Conservation (phyloP, 1,140 invertebrate genomes). For the Papilio polytes region DNA sequence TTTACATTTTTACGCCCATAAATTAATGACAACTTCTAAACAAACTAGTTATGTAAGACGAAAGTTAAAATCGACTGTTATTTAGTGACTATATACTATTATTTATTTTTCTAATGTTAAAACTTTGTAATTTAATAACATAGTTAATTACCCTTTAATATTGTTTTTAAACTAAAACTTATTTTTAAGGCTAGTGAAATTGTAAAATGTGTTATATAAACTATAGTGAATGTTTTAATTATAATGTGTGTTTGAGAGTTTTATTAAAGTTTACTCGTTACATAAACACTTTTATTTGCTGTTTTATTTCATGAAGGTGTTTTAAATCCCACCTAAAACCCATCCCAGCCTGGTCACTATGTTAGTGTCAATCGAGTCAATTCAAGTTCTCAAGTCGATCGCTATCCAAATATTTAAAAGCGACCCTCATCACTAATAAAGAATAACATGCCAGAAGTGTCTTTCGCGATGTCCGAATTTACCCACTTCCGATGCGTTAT, state of each 20-base stretch:
- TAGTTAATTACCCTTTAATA: conserved; percentile 33
- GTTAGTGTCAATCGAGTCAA: too few species aligned
- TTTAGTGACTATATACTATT: conserved; percentile 13
- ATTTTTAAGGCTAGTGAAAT: conserved; percentile 60
- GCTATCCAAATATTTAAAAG: too few species aligned
- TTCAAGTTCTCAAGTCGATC: too few species aligned
- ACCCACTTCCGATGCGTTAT: too few species aligned
- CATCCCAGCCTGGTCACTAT: too few species aligned
- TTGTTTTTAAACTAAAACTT: conserved; percentile 33
- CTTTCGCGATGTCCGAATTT: too few species aligned
- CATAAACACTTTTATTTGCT: conserved; percentile 1
- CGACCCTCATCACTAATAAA: too few species aligned
- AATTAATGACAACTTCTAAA: background rate
- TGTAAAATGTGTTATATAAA: conserved; percentile 48
- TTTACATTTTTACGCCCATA: background rate
- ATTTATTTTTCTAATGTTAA: conserved; percentile 32
- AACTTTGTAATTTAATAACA: conserved; percentile 4
- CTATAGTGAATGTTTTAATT: conserved; percentile 40
- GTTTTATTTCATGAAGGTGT: background rate
- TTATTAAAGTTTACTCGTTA: conserved; percentile 40
- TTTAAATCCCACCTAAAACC: too few species aligned
- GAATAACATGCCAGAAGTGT: too few species aligned
- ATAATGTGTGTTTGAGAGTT: conserved; percentile 38
- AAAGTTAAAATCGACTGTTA: conserved; percentile 29
- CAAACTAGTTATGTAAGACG: conserved; percentile 8